Percentiles rank a stretch among this genome's conserved stretches.
These are phyloP conservation scores for Tyria jacobaeae DNA, from an alignment of 2,888 invertebrate species.

Conservation along the genomic window DNA sequence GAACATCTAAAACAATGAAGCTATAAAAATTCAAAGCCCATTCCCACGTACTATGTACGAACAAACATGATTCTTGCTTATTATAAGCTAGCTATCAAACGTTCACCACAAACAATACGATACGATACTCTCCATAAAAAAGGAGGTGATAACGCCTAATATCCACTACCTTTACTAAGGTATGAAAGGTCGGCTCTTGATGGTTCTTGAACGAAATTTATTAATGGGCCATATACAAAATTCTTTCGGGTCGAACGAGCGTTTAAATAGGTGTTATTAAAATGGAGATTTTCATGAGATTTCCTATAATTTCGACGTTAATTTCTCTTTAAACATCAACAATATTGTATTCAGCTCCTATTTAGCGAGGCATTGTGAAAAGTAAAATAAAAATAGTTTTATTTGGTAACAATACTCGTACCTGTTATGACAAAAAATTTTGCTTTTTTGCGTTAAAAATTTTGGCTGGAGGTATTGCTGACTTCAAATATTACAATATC, in stretches of 20 bases:
- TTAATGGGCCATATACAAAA: too few relatives aligned
- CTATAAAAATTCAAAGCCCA: conserved; percentile 29
- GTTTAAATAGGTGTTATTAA: conserved; percentile 51
- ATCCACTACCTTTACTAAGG: conserved; percentile 63
- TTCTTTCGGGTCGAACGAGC: conserved; percentile 56
- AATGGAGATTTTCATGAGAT: conserved; percentile 43
- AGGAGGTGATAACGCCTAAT: conserved; percentile 54
- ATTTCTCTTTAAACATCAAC: conserved; percentile 35
- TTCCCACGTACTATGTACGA: conserved; percentile 31
- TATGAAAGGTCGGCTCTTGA: conserved; percentile 58
- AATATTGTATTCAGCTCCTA: conserved; percentile 29
- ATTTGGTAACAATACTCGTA: conserved; percentile 24
- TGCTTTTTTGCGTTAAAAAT: conserved; percentile 27
- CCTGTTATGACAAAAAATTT: conserved; percentile 26
- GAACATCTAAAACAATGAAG: conserved; percentile 20
- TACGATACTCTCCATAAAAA: conserved; percentile 41
- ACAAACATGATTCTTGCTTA: too few relatives aligned
- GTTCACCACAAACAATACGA: conserved; percentile 45
- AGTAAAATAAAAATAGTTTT: conserved; percentile 30
- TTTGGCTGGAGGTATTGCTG: too few relatives aligned
- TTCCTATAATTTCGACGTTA: conserved; percentile 41
- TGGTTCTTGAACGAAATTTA: conserved; percentile 67
- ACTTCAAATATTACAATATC: conserved; percentile 28
- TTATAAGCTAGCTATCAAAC: conserved; percentile 30
- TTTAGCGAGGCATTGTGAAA: conserved; percentile 32